phyloP scores from a whole-genome alignment of 2,797 vertebrate species.

The Tapirus indicus region DNA sequence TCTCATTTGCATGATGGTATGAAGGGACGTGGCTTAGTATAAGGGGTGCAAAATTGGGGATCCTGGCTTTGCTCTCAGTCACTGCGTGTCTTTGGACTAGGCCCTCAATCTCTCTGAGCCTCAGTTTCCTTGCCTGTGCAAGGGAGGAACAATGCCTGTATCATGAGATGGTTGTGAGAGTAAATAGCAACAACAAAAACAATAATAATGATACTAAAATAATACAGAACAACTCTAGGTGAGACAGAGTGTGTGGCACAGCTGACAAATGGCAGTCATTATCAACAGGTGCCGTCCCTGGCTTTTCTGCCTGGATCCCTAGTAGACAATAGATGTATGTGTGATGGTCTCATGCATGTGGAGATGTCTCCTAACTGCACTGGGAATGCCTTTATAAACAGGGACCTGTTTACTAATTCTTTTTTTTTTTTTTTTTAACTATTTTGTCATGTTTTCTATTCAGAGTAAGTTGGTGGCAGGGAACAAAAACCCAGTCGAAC shows the following conservation, averaged over 20 bases:
- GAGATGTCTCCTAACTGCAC: background rate
- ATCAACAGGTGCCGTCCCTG: background rate
- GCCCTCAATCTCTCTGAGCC: background rate
- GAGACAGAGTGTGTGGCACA: background rate
- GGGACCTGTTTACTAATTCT: background rate
- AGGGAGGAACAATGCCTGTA: background rate
- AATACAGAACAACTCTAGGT: background rate
- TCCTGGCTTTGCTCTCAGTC: background rate
- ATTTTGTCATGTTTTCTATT: background rate
- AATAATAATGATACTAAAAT: background rate
- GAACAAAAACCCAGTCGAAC: background rate
- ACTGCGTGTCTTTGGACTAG: background rate
- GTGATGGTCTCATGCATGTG: background rate
- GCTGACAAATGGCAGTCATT: background rate
- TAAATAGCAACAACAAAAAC: background rate
- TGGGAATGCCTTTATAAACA: background rate
- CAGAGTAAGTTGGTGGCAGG: background rate
- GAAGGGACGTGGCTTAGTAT: background rate
- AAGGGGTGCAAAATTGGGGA: background rate
- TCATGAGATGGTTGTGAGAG: background rate
- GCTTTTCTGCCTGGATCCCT: background rate
- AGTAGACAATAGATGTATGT: background rate
- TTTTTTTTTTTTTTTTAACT: background rate
- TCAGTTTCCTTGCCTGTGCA: background rate
- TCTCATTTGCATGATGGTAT: background rate